phyloP scores from a whole-genome alignment of 2,113 vertebrate species.

The Tympanuchus pallidicinctus region DNA sequence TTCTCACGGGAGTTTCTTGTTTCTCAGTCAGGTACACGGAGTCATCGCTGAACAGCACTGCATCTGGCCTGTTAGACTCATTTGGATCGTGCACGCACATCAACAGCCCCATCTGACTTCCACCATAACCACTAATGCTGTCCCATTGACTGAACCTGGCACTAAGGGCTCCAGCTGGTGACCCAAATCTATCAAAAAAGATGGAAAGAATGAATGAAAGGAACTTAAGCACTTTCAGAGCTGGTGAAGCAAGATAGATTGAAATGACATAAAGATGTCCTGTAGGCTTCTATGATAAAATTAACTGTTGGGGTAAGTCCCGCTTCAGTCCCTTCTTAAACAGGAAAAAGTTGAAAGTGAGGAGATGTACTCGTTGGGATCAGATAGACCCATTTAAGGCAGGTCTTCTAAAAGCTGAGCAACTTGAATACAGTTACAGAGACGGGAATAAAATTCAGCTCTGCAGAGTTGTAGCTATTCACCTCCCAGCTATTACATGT shows the following conservation, averaged over 20 bases:
- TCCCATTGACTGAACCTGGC: not conserved
- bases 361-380: not conserved
- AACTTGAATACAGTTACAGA: not conserved
- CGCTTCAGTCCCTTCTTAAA: not conserved
- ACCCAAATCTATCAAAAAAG: not conserved
- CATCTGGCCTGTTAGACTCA: not conserved
- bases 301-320: not conserved
- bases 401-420: not conserved
- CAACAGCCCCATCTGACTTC: not conserved
- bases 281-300: not conserved
- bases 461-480: constrained; percentile 2
- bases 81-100: not conserved
- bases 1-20: not conserved
- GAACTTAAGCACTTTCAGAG: not conserved
- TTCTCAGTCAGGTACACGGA: not conserved
- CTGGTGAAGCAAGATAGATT: not conserved
- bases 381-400: not conserved
- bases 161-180: not conserved
- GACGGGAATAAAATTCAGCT: not conserved
- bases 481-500: not conserved
- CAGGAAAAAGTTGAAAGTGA: not conserved
- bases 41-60: accelerated
- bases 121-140: not conserved
- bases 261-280: not conserved
- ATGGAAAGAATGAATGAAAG: not conserved